Base-by-base conservation (phyloP, 2,113 vertebrate genomes). In the Potamarius usumacintae region DNA sequence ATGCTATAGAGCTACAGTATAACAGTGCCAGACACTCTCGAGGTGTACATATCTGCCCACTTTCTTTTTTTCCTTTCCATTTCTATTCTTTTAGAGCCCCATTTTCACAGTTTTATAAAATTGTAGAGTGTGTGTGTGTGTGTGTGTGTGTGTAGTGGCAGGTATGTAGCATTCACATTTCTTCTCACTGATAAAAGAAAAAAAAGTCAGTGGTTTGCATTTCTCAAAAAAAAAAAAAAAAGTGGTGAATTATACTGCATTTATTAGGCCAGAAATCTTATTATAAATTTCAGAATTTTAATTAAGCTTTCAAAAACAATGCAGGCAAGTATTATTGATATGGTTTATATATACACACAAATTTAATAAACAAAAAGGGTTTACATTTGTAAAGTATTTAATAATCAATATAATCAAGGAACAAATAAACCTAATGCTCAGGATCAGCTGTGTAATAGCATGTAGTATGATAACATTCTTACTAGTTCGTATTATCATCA, bases 141-240 rank as follows among this genome's bases (percentile, higher is more conserved):
- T 69, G 30, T 11, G 77, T 82, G 0, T 81, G 60, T 52, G 58
- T 42, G 30, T 80, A 69, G 42, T 62, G 62, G 34, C 52, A 72
- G 22, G 63, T 81, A 50, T 62, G 42, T 27, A 52, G 20, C 42
- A 14, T 82, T 77, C 63, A 20, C 30, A 57, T 71, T 78, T 83
- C 81, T 84, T 86, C 79, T 85, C 58, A 83, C 89, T 78, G 63
- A 79, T 42, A 34, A 17, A 52, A 79, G 55, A 71, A 67, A 71
- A 15, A 42, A 9, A 50, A 34, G 10, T 14, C 48, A 83, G 72
- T 78, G 50, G 83, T 83, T 85, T 48, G 67, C 17, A 76, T 60
- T 62, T 82, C 77, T 86, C 9, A 79, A 77, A 62, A 86, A 27
- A 50, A 79, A 77, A 62, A 86, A 27, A 50, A 25, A 25, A 12